Base-by-base conservation (phyloP, 2,797 vertebrate species). In the Crocodylus rhombifer region DNA sequence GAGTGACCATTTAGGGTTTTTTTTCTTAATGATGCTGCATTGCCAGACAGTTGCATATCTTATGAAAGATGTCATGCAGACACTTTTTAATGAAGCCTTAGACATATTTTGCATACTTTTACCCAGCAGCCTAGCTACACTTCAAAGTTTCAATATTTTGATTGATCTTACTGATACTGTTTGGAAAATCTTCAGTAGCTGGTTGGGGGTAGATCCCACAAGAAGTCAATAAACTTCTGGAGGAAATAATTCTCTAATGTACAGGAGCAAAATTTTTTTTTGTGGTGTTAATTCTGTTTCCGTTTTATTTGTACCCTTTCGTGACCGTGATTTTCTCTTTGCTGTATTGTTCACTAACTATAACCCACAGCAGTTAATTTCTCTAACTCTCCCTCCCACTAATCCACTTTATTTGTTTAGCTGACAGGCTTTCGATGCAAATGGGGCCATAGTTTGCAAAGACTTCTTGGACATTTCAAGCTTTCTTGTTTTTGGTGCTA, bases 101-200 rank as follows among this genome's bases (percentile, higher is more conserved):
- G 77, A 58, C 57, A 60, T 88, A 88, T 94, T 97, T 96, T 95
- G 74, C 93, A 90, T 96, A 86, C 62, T 94, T 93, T 88, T 87
- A 94, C 87, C 82, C 84, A 96, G 91, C 73, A 95, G 94, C 86
- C 83, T 83, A 93, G 86, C 90, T 90, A 89, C 75, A 92, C 89
- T 96, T 97, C 94, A 95, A 95, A 96, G 93, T 95, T 95, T 73
- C 64, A 86, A 28, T 96, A 28, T 89, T 94, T 92, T 97, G 91
- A 93, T 92, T 96, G 93, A 95, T 96, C 89, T 97, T 4, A 6
- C 76, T 93, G 77, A 92, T 96, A 69, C 79, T 91, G 74, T 95
- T 97, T 92, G 42, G 94, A 80, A 81, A 89, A 82, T 65, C 20
- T 86, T 96, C 94, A 93, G 51, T 93, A 93, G 82, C 57, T 93